Base-by-base conservation (phyloP, 2,888 invertebrate genomes). In the Eulithis prunata region DNA sequence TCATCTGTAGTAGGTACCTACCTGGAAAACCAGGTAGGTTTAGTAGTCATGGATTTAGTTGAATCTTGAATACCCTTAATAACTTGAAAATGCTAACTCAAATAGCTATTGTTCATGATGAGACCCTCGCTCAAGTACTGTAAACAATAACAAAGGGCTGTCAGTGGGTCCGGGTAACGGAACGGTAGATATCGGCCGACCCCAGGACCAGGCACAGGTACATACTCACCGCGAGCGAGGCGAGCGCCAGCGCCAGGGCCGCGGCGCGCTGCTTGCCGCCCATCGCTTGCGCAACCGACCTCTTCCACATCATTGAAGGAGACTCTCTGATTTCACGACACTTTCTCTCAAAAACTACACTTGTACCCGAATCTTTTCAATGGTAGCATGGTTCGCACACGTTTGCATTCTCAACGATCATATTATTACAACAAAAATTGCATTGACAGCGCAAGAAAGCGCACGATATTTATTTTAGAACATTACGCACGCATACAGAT, bases 251-350 rank as follows among this genome's bases (percentile, higher is more conserved):
- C 66, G 80, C 79, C 79, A 84, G 81, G 78, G 82, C 78, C 79
- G 77, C 69, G 66, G 77, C 66, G 67, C 78, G 75, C 79, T 72
- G 69, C 75, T 79, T 76, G 80, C 64, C 65, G 67, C 72, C 78
- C 77, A 74, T 78, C 81, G 83, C 89, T 92, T 91, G 92, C 92
- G 90, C 91, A 91, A 91, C 89, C 89, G 89, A 87, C 90, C 89
- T 91, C 91, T 89, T 91, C 92, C 91, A 92, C 92, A 91, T 92
- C 91, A 91, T 87, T 89, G 91, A 89, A 91, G 90, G 90, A 87
- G 80, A 90, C 85, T 87, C 87, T 85, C 78, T 78, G 88, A 90
- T 89, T 90, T 91, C 90, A 89, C 84, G 89, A 89, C 88, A 92
- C 92, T 92, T 92, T 92, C 92, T 92, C 92, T 88, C 88, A 80